Evolutionary conservation across 2,888 invertebrate species (phyloP).

Genomic region (Drosophila niveifrons): DNA sequence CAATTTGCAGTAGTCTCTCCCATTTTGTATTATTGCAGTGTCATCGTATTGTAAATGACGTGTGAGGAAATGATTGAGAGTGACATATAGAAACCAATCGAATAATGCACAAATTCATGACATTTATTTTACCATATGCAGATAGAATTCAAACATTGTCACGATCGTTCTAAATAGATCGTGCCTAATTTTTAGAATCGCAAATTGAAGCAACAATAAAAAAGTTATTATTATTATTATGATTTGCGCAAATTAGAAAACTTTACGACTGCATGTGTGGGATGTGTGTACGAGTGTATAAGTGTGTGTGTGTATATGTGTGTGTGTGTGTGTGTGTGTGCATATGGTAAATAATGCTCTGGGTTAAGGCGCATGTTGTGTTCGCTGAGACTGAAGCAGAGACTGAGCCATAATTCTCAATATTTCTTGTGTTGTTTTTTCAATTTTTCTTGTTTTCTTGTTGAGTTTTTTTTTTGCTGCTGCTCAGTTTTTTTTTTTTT

Average conservation of each 20-base stretch:
- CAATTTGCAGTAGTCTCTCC: conserved; percentile 9
- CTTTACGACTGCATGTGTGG: not conserved
- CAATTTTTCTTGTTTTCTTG: conserved; percentile 41
- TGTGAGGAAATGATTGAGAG: conserved; percentile 33
- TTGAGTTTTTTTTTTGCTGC: conserved; percentile 23
- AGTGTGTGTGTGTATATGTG: not conserved
- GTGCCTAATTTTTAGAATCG: conserved; percentile 48
- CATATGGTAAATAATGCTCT: conserved; percentile 23
- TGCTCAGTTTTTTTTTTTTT: conserved; percentile 16
- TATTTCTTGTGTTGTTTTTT: conserved; percentile 25
- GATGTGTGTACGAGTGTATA: not conserved
- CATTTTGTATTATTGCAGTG: not conserved
- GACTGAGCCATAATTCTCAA: conserved; percentile 40
- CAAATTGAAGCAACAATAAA: conserved; percentile 27
- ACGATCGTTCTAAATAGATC: conserved; percentile 63
- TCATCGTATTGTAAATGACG: conserved; percentile 13
- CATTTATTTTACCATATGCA: not conserved
- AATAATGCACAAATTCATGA: conserved; percentile 6
- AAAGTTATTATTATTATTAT: conserved; percentile 32
- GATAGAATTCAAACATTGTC: conserved; percentile 54
- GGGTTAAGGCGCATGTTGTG: conserved; percentile 35
- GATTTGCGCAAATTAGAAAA: conserved; percentile 41
- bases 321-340: not conserved
- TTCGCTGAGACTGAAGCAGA: conserved; percentile 17
- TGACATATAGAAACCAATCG: conserved; percentile 35